Conservation (phyloP, 2,113 vertebrate genomes). For the Mionectes macconnelli region DNA sequence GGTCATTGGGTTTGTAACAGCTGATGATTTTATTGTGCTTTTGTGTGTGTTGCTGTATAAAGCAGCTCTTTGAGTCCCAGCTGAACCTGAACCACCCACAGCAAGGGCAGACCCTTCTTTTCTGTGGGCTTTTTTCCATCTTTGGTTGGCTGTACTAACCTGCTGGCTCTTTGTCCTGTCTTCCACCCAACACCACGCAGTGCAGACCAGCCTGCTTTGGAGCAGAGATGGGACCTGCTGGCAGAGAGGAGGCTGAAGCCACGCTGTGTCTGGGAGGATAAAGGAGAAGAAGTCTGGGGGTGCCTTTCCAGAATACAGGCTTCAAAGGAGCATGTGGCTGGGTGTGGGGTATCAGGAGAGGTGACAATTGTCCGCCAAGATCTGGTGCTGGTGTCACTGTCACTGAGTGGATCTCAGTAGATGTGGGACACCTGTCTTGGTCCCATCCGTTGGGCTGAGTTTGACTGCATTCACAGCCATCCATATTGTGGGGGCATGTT, state of each 20-base stretch:
- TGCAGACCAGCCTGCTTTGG: not conserved
- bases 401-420: not conserved
- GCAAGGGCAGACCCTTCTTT: not conserved
- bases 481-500: not conserved
- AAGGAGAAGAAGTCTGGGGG: not conserved
- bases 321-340: not conserved
- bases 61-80: not conserved
- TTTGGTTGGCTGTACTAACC: not conserved
- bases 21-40: not conserved
- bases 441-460: not conserved
- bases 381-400: not conserved
- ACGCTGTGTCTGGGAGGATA: not conserved
- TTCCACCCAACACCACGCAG: rapidly evolving
- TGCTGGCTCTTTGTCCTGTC: not conserved
- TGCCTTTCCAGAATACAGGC: not conserved
- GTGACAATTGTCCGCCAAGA: not conserved
- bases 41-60: conserved; percentile 22
- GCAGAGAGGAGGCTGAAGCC: not conserved
- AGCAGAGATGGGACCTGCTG: not conserved
- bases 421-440: not conserved
- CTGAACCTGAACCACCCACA: not conserved
- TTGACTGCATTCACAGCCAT: not conserved
- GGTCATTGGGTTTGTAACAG: not conserved
- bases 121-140: not conserved
- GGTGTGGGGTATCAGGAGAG: not conserved